Base-by-base conservation (phyloP, 2,888 invertebrate genomes). In the Mimachlamys varia region DNA sequence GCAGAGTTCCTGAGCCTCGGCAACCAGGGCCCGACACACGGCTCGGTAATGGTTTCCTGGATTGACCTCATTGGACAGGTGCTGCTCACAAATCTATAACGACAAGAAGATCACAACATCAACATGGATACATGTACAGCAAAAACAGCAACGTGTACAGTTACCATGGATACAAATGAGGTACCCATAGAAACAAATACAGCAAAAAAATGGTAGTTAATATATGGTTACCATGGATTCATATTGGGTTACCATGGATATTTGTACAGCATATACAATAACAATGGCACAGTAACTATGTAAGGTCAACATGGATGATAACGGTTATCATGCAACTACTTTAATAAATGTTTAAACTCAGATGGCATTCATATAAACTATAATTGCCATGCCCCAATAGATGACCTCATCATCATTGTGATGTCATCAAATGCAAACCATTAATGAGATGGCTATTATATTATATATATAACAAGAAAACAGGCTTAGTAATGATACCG, bases 21-120 rank as follows among this genome's bases (percentile, higher is more conserved):
- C 98, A 92, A 99, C 98, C 94, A 99, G 97, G 91, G 99, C 99
- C 92, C 99, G 97, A 96, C 99, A 98, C 90, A 99, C 99, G 92
- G 99, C 99, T 96, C 98, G 98, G 97, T 99, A 99, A 97, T 98
- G 98, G 89, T 97, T 97, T 94, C 98, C 98, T 0, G 98, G 98
- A 93, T 97, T 96, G 91, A 95, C 95, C 7, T 96, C 94, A 90
- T 93, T 94, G n/a, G 95, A 94, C 58, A 96, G 91, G 90, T 96
- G 96, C 89, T 94, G 93, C 0, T 91, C 92, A 93, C 97, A 97
- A 27, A 95, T 90, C 97, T 97, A 94, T 13, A 95, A 94, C 15
- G 88, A 91, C 55, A 90, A 76, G 76, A 76, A 33, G 10, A 27
- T 44, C 7, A 33, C 7, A 76, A 76, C 33, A 33, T 76, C 76